phyloP scores from a whole-genome alignment of 2,797 vertebrate genomes.

The Manis javanica region DNA sequence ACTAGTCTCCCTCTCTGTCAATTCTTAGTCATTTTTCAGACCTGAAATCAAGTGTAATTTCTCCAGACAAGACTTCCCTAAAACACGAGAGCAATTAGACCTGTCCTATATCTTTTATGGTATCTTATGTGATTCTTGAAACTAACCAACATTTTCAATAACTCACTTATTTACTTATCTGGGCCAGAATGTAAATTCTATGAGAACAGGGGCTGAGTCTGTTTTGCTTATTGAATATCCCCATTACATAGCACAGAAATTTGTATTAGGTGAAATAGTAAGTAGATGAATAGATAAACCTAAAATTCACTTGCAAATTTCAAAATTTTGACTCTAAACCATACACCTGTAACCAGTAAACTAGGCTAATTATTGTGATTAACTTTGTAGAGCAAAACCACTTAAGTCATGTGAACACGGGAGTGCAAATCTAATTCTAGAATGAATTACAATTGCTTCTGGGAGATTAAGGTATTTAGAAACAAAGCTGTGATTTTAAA shows the following conservation, averaged over 20 bases:
- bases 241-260: neutral
- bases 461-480: constrained; percentile 22
- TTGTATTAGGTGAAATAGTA: neutral
- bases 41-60: neutral
- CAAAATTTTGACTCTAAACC: neutral
- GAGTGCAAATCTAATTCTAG: neutral
- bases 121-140: neutral
- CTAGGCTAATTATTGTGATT: neutral
- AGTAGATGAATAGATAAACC: neutral
- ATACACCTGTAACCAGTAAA: neutral
- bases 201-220: neutral
- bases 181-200: neutral
- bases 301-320: neutral
- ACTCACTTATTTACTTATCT: neutral
- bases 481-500: constrained; percentile 34
- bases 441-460: neutral
- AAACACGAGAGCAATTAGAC: neutral
- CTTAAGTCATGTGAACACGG: neutral
- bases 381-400: neutral
- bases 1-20: neutral
- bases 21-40: neutral
- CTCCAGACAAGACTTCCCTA: neutral
- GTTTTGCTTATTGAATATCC: neutral
- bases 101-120: neutral
- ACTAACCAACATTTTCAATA: neutral